phyloP scores from a whole-genome alignment of 2,797 vertebrate species.

The Urophycis tenuis region DNA sequence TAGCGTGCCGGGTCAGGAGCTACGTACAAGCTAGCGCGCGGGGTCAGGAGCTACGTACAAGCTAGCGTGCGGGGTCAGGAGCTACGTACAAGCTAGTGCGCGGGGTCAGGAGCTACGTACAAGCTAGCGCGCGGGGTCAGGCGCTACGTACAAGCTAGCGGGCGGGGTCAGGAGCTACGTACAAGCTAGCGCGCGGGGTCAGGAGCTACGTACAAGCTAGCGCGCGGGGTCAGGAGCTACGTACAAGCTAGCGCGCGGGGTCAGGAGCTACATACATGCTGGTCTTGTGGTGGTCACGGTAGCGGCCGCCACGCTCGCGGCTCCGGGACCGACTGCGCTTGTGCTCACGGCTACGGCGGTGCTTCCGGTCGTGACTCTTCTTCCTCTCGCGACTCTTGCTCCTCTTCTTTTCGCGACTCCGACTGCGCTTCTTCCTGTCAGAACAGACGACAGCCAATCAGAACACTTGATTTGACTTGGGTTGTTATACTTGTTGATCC shows the following conservation, averaged over 20 bases:
- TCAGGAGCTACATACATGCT: too few relatives aligned
- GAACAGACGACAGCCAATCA: slow-evolving; percentile 24
- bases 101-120: slow-evolving; percentile 65
- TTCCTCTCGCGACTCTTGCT: slow-evolving; percentile 79
- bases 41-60: neutral
- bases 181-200: neutral
- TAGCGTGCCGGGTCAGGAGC: slow-evolving; percentile 48
- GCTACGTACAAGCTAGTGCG: neutral
- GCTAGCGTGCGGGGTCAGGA: neutral
- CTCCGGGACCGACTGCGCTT: slow-evolving; percentile 79
- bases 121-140: slow-evolving; percentile 65
- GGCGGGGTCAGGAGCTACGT: slow-evolving; percentile 20
- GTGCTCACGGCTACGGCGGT: slow-evolving; percentile 82
- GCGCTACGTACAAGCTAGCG: slow-evolving; percentile 34
- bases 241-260: slow-evolving; percentile 75
- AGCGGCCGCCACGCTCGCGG: slow-evolving; percentile 83
- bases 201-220: neutral
- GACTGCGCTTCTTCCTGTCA: slow-evolving; percentile 82
- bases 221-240: slow-evolving; percentile 44
- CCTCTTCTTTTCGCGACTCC: slow-evolving; percentile 75
- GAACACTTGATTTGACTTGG: neutral
- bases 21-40: slow-evolving; percentile 43
- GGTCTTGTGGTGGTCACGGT: slow-evolving; percentile 69
- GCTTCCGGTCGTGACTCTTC: slow-evolving; percentile 62
- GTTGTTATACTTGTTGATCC: too few relatives aligned